phyloP scores from a whole-genome alignment of 2,797 vertebrate species.

The Urosaurus nigricauda region DNA sequence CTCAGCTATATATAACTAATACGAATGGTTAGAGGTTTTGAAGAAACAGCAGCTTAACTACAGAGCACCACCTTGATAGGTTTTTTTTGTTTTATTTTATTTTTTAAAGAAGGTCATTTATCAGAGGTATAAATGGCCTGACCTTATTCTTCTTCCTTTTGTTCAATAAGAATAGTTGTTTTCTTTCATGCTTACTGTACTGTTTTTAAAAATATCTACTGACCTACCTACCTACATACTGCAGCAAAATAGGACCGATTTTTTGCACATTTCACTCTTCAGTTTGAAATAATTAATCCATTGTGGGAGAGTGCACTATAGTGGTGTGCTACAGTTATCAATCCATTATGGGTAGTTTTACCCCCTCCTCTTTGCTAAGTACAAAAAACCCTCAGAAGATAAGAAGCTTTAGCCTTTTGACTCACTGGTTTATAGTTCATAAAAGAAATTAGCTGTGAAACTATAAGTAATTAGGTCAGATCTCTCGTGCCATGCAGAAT shows the following conservation, averaged over 20 bases:
- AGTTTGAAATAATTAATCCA: neutral
- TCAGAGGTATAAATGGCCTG: neutral
- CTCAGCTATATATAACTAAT: too few species aligned
- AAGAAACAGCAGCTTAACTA: too few species aligned
- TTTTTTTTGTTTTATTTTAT: too few species aligned
- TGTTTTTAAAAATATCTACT: neutral
- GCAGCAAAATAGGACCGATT: neutral
- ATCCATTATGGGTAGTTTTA: slow-evolving; percentile 22
- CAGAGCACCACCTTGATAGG: too few species aligned
- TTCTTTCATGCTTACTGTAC: neutral
- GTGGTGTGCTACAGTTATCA: slow-evolving; percentile 17
- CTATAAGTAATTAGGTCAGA: slow-evolving; percentile 54
- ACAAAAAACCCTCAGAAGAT: slow-evolving; percentile 30
- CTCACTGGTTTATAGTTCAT: slow-evolving; percentile 55
- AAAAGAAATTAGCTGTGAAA: slow-evolving; percentile 54
- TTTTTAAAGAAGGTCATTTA: too few species aligned
- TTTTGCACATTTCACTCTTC: neutral
- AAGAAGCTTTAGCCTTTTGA: slow-evolving; percentile 40
- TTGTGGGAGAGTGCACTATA: neutral
- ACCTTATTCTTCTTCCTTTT: neutral
- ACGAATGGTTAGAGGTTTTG: too few species aligned
- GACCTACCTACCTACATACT: neutral
- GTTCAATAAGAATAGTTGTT: neutral
- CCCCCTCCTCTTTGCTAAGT: neutral
- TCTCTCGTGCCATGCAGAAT: slow-evolving; percentile 39